Evolutionary conservation across 2,888 invertebrate species (phyloP).

Genomic region (Malthinus seriepunctatus): DNA sequence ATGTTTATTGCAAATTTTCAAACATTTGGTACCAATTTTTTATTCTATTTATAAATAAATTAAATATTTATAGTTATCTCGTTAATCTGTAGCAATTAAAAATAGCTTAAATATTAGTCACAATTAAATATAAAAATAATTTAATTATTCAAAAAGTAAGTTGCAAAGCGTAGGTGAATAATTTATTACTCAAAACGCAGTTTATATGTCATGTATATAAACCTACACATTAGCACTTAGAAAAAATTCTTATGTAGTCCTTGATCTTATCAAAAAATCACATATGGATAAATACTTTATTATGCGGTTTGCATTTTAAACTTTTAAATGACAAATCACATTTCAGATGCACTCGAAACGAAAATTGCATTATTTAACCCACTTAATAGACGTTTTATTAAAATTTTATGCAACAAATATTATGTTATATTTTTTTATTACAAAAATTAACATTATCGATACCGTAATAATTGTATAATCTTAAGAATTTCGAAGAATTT

Average conservation of each 20-base stretch:
- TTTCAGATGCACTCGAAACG: not conserved
- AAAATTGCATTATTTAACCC: not conserved
- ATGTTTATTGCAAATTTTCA: too few relatives aligned
- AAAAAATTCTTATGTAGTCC: not conserved
- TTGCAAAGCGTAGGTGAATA: not conserved
- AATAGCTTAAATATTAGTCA: slow-evolving; percentile 4
- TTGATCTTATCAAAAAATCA: slow-evolving; percentile 3
- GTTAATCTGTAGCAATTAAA: too few relatives aligned
- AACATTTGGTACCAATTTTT: too few relatives aligned
- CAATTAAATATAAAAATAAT: not conserved
- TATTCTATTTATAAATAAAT: too few relatives aligned
- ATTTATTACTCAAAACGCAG: not conserved
- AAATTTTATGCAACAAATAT: not conserved
- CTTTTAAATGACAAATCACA: slow-evolving; percentile 3
- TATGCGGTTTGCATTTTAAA: not conserved
- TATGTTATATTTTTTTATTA: not conserved
- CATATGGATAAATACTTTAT: too few relatives aligned
- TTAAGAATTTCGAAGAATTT: too few relatives aligned
- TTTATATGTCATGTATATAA: slow-evolving; percentile 1
- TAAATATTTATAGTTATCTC: too few relatives aligned
- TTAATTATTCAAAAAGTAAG: not conserved
- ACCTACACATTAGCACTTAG: not conserved
- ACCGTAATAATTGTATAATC: too few relatives aligned
- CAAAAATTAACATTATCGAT: not conserved
- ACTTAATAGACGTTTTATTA: not conserved